Conservation (phyloP, 2,797 vertebrate species). For the Galaxias olidus region DNA sequence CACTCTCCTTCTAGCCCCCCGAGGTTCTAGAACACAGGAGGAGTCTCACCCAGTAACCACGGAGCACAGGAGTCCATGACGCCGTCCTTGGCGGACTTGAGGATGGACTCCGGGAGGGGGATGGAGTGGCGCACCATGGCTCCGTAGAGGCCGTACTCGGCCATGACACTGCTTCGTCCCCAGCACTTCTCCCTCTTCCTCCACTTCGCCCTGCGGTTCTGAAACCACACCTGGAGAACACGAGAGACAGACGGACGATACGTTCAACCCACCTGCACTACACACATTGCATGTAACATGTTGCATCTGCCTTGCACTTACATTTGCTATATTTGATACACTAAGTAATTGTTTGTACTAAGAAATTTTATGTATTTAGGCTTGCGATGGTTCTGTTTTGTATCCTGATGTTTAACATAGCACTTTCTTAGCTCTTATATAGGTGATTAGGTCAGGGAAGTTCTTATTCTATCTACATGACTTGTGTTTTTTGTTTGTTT, state of each 20-base stretch:
- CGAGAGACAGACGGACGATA: background rate
- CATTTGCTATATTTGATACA: no score
- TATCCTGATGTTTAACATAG: no score
- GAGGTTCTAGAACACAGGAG: background rate
- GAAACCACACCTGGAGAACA: constrained; percentile 91
- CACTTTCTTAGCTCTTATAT: no score
- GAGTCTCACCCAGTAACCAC: constrained; percentile 88
- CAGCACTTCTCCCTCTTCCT: constrained; percentile 98
- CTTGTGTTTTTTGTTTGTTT: no score
- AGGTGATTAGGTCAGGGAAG: no score
- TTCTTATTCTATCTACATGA: no score
- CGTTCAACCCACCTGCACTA: background rate
- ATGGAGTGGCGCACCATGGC: constrained; percentile 99
- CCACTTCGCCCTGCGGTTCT: constrained; percentile 98
- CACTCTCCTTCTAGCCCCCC: no score
- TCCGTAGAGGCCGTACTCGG: constrained; percentile 94
- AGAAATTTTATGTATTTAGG: no score
- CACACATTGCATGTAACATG: no score
- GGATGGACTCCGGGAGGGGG: constrained; percentile 96
- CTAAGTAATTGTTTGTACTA: no score
- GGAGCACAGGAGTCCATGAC: constrained; percentile 99
- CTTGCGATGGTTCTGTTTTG: no score
- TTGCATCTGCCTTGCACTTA: no score
- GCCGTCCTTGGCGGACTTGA: constrained; percentile 98
- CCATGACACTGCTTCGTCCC: constrained; percentile 99